Percentiles rank a stretch among this genome's conserved stretches.
Conservation (phyloP, 2,797 vertebrate genomes). For the Alfaro cultratus region DNA sequence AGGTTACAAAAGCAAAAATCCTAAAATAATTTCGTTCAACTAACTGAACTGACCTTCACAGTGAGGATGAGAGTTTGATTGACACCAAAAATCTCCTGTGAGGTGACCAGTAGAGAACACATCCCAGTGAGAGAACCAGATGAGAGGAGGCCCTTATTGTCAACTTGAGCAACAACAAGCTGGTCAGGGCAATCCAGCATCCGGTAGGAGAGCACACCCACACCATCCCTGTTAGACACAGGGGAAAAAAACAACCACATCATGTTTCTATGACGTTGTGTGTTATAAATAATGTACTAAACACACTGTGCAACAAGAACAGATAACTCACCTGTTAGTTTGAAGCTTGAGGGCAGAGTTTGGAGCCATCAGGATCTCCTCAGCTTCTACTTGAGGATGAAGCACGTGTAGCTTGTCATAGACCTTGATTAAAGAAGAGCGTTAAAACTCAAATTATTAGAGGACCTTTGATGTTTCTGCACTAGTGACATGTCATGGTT, state of each 20-base stretch:
- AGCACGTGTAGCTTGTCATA: constrained; percentile 90
- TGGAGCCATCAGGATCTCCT: constrained; percentile 92
- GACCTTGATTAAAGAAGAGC: constrained; percentile 82
- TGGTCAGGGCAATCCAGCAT: constrained; percentile 85
- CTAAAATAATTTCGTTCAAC: neutral
- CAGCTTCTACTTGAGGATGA: constrained; percentile 83
- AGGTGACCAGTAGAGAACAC: constrained; percentile 87
- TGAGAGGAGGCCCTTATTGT: constrained; percentile 86
- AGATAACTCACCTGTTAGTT: constrained; percentile 88
- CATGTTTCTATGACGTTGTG: neutral
- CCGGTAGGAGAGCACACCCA: constrained; percentile 85
- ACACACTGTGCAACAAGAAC: neutral
- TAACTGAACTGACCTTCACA: constrained; percentile 86
- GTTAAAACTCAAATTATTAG: constrained; percentile 48
- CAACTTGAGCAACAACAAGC: constrained; percentile 82
- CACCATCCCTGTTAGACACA: constrained; percentile 81
- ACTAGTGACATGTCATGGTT: constrained; percentile 50
- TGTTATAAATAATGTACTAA: neutral
- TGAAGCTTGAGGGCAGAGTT: constrained; percentile 91
- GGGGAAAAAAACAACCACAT: neutral
- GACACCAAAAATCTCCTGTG: constrained; percentile 91
- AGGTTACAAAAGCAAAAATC: neutral
- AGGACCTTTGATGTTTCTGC: constrained; percentile 55
- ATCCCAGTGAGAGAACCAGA: constrained; percentile 86
- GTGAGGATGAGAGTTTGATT: constrained; percentile 90